Percentiles rank a stretch among this genome's conserved stretches.
These are phyloP conservation scores for Carassius carassius DNA, from an alignment of 2,113 vertebrate genomes.

Conservation along the genomic window DNA sequence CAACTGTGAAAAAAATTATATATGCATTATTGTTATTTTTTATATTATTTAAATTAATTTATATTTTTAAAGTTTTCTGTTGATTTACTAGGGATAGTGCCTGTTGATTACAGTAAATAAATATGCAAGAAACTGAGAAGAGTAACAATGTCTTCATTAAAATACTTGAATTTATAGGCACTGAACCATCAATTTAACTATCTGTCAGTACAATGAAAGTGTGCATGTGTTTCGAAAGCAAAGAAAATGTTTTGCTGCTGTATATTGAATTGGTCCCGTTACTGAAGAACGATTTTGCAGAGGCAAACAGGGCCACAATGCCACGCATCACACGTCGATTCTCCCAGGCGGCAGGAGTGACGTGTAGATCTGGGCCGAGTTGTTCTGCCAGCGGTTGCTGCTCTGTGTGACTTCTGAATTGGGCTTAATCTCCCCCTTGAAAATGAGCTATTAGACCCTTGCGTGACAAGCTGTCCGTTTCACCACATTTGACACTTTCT, in stretches of 20 bases:
- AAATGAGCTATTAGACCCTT: background rate
- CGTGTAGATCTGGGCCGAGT: background rate
- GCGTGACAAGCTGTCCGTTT: constrained; percentile 3
- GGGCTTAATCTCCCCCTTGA: background rate
- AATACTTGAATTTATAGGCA: background rate
- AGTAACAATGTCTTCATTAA: background rate
- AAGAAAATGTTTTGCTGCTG: background rate
- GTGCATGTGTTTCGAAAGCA: background rate
- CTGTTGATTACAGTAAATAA: background rate
- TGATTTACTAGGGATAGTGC: background rate
- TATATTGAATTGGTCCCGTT: background rate
- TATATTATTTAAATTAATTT: background rate
- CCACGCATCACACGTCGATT: background rate
- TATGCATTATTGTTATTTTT: background rate
- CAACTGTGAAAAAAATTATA: no score
- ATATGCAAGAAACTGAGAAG: background rate
- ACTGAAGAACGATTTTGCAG: no score
- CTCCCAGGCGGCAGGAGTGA: background rate
- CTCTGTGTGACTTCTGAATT: background rate
- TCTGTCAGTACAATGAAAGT: background rate
- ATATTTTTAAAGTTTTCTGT: background rate
- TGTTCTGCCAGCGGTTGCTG: background rate
- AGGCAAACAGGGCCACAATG: background rate
- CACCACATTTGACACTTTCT: background rate
- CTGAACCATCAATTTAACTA: background rate